Evolutionary conservation across 1,140 invertebrate genomes (phyloP).

Genomic region (Chrysopa pallens): DNA sequence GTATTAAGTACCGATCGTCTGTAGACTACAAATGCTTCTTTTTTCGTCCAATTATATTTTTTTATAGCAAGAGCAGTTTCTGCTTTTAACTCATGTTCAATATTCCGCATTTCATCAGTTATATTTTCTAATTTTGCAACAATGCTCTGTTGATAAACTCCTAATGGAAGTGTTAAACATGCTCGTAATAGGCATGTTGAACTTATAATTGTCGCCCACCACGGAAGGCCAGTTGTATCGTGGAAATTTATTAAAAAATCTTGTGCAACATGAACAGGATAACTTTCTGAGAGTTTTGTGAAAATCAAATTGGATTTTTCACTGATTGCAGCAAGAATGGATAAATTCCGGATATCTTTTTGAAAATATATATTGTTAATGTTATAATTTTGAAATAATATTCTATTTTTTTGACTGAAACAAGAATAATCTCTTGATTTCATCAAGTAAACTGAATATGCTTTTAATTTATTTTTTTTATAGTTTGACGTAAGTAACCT

Average conservation of each 20-base stretch:
- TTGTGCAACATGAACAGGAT: constrained; percentile 42
- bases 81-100: constrained; percentile 45
- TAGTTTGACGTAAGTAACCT: too few species aligned
- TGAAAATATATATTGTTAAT: too few species aligned
- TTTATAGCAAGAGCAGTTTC: constrained; percentile 48
- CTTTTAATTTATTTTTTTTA: too few species aligned
- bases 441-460: too few species aligned
- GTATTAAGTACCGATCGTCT: constrained; percentile 33
- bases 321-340: too few species aligned
- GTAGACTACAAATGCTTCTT: constrained; percentile 40
- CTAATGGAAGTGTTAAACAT: constrained; percentile 54
- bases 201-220: constrained; percentile 63
- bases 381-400: too few species aligned
- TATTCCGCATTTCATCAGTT: constrained; percentile 46
- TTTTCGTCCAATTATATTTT: constrained; percentile 47
- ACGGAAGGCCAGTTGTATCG: constrained; percentile 50
- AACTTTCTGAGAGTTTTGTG: constrained; percentile 41
- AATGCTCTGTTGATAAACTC: constrained; percentile 48
- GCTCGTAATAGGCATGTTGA: constrained; percentile 46
- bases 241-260: constrained; percentile 46
- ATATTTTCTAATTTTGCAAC: constrained; percentile 55
- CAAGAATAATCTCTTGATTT: too few species aligned
- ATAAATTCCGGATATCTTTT: too few species aligned
- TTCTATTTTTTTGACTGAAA: too few species aligned
- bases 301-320: constrained; percentile 26